phyloP scores from a whole-genome alignment of 2,888 invertebrate genomes.

The Smittia sp. region DNA sequence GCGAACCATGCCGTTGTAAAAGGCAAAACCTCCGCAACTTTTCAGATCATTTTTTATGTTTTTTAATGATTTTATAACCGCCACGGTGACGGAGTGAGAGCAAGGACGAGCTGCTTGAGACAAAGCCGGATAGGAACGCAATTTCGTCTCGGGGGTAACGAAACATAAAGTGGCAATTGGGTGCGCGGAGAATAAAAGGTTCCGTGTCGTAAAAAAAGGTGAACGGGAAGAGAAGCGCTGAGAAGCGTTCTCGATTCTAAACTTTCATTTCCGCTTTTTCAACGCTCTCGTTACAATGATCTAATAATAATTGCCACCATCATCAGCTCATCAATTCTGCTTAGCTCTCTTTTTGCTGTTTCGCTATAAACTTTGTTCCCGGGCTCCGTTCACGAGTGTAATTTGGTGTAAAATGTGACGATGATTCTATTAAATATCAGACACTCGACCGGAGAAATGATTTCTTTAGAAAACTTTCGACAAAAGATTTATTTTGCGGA shows the following conservation, averaged over 20 bases:
- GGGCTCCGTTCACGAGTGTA: background rate
- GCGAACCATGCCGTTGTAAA: background rate
- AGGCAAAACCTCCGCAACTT: conserved; percentile 22
- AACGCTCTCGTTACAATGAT: conserved; percentile 23
- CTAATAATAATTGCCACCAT: conserved; percentile 39
- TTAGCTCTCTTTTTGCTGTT: background rate
- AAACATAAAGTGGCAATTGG: background rate
- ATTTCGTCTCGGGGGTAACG: conserved; percentile 2
- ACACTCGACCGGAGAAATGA: background rate
- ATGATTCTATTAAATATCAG: conserved; percentile 17
- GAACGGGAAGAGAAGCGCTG: background rate
- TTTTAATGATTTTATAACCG: conserved; percentile 32
- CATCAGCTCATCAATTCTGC: conserved; percentile 33
- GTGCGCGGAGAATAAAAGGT: conserved; percentile 2
- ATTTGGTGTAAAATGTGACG: conserved; percentile 10
- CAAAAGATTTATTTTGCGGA: background rate
- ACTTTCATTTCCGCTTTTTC: conserved; percentile 30
- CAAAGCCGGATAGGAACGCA: background rate
- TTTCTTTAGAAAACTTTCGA: background rate
- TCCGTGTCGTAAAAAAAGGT: conserved; percentile 18
- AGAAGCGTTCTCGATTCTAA: conserved; percentile 1
- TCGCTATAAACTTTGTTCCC: conserved; percentile 3
- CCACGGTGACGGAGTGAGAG: too few relatives aligned
- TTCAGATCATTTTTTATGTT: conserved; percentile 31
- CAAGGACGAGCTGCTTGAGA: background rate